Evolutionary conservation across 2,113 vertebrate species (phyloP), one percentile per base, ranked within the genome.

Genomic region (Todiramphus saurophagus): DNA sequence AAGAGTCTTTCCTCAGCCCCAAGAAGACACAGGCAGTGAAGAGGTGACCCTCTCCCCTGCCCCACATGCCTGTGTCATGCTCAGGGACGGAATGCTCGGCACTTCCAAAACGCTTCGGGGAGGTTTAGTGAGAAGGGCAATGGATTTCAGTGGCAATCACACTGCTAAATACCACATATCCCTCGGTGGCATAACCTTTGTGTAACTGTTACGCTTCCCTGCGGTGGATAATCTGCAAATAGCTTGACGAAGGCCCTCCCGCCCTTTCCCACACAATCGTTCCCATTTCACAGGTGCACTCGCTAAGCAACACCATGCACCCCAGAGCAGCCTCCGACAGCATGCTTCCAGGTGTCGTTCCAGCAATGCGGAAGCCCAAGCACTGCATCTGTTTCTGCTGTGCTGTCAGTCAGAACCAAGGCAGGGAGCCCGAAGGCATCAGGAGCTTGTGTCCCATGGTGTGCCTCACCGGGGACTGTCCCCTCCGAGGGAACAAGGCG

Each of bases 171-270:
- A 83, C 31, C 64, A 94, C 0, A 0, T 31, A 66, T 31, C 51
- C 95, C 84, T 74, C 12, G n/a, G 93, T 15, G 88, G 70, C 62
- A 35, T 68, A 93, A 94, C 85, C 92, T 96, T 90, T 93, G 90
- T 53, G 4, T 64, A 67, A 73, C 53, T 10, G 21, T 9, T 70
- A 62, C 75, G 13, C 53, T 44, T 58, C 39, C 13, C 73, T 24
- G 53, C 67, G 3, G 11, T 6, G 20, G 84, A 21, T 58, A 15
- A 85, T 80, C 70, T 64, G 59, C 75, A 41, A 73, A 73, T 59
- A 83, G 70, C 35, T 53, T 23, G 9, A 20, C 10, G 43, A 90
- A 46, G 60, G 28, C 30, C 33, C 37, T 56, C 60, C 43, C 41
- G 5, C 25, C 30, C 31, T 35, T 53, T 51, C 76, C 43, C 8